A percentile compares a stretch with the other conserved stretches of the same genome.
These are phyloP conservation scores for Motacilla alba DNA, from an alignment of 2,113 vertebrate species.

Conservation along the genomic window DNA sequence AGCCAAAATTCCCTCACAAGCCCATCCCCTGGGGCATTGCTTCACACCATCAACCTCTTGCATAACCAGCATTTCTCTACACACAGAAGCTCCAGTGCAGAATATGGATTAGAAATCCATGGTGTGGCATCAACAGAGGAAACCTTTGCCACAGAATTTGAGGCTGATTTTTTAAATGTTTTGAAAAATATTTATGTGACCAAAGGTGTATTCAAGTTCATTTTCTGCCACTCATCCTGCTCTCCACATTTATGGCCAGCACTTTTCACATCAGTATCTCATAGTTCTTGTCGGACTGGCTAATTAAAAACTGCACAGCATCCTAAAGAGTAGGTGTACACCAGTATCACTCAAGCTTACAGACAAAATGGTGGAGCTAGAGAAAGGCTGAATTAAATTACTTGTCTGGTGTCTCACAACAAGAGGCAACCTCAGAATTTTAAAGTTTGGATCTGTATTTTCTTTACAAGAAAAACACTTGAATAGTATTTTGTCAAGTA, in stretches of 20 bases:
- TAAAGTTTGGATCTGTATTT: neutral
- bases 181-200: neutral
- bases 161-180: neutral
- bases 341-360: neutral
- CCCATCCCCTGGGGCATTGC: neutral
- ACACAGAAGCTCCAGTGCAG: neutral
- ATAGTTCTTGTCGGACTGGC: neutral
- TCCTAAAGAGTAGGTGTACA: neutral
- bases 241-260: neutral
- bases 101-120: neutral
- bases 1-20: neutral
- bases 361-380: neutral
- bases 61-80: neutral
- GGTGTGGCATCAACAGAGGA: neutral
- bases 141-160: neutral
- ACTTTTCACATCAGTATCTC: neutral
- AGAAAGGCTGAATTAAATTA: neutral
- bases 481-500: neutral
- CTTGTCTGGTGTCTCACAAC: neutral
- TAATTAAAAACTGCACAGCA: neutral
- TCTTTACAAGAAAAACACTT: neutral
- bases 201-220: neutral
- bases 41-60: neutral
- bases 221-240: neutral
- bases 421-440: neutral